Evolutionary conservation across 2,888 invertebrate species (phyloP).

Genomic region (Allophyes oxyacanthae): DNA sequence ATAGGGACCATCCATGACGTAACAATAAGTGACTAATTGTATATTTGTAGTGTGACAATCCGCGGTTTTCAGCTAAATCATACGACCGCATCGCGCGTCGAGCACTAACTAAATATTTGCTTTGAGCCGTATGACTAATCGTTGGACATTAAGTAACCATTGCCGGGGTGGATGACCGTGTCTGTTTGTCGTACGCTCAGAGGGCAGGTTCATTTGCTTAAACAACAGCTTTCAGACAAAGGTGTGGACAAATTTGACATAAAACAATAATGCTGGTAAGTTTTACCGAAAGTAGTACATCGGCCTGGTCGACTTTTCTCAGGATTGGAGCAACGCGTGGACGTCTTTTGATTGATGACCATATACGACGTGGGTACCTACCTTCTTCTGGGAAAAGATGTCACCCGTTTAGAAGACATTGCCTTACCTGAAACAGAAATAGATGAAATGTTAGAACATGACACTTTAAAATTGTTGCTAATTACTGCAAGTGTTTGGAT

Average conservation of each 20-base stretch:
- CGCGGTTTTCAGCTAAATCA: constrained; percentile 69
- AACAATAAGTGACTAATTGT: constrained; percentile 62
- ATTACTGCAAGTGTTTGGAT: constrained; percentile 32
- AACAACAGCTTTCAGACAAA: constrained; percentile 58
- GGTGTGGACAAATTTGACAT: constrained; percentile 64
- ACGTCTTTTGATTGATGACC: constrained; percentile 72
- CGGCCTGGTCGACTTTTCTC: constrained; percentile 63
- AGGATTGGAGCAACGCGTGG: constrained; percentile 28
- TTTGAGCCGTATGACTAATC: constrained; percentile 79
- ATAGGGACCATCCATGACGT: constrained; percentile 36
- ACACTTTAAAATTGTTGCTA: constrained; percentile 26
- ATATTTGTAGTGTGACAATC: constrained; percentile 53
- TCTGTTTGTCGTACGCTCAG: constrained; percentile 74
- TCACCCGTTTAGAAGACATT: constrained; percentile 86
- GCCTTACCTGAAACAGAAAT: constrained; percentile 86
- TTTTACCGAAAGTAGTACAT: constrained; percentile 65
- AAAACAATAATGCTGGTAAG: constrained; percentile 49
- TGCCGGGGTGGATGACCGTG: constrained; percentile 82
- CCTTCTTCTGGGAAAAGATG: constrained; percentile 77
- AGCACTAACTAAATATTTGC: constrained; percentile 77
- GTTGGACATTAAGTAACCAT: constrained; percentile 83
- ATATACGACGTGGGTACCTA: constrained; percentile 65
- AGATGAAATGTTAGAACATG: constrained; percentile 59
- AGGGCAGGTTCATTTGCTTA: constrained; percentile 75
- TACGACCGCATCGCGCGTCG: constrained; percentile 68